Evolutionary conservation across 2,888 invertebrate species (phyloP).

Genomic region (Drosophila multiciliata): DNA sequence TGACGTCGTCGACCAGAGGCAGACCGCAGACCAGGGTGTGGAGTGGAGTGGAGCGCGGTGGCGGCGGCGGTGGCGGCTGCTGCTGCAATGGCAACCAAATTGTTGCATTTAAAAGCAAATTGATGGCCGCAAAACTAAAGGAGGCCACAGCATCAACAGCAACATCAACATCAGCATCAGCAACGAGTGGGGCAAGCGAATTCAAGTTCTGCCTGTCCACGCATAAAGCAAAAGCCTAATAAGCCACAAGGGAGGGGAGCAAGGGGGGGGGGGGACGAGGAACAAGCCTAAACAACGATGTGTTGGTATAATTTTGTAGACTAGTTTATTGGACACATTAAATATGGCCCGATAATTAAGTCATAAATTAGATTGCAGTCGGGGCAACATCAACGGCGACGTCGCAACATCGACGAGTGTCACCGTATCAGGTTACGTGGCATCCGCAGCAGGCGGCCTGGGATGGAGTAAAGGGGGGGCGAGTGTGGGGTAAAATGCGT

Average conservation of each 20-base stretch:
- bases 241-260: conserved; percentile 48
- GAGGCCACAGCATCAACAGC: conserved; percentile 72
- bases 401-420: conserved; percentile 66
- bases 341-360: conserved; percentile 85
- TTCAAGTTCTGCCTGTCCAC: conserved; percentile 70
- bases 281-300: conserved; percentile 73
- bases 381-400: conserved; percentile 45
- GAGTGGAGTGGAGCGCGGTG: not conserved
- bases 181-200: conserved; percentile 40
- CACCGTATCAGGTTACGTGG: conserved; percentile 78
- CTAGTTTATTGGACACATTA: conserved; percentile 86
- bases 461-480: rapidly evolving
- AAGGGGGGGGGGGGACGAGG: not conserved
- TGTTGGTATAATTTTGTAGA: conserved; percentile 84
- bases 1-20: conserved; percentile 62
- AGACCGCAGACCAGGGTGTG: not conserved
- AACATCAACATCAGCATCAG: conserved; percentile 2
- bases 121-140: conserved; percentile 82
- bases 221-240: conserved; percentile 80
- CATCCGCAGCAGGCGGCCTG: conserved; percentile 72
- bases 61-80: conserved; percentile 13
- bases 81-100: conserved; percentile 77
- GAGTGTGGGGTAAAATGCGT: conserved; percentile 56
- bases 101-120: conserved; percentile 83
- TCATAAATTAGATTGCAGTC: conserved; percentile 84